Evolutionary conservation across 1,140 invertebrate genomes (phyloP).

Genomic region (Pseudomyrmex cubaensis): DNA sequence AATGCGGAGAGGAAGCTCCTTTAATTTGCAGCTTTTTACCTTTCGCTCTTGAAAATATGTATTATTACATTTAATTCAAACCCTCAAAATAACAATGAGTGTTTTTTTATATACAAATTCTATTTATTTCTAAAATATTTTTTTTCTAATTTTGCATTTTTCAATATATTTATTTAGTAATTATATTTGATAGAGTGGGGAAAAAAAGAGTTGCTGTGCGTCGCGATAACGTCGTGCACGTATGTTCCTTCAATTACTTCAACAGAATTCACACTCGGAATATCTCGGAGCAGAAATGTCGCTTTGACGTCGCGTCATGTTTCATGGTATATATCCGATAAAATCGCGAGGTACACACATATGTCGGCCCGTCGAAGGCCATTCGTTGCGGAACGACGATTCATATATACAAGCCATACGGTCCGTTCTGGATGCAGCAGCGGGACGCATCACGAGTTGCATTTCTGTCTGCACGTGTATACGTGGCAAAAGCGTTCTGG

Average conservation of each 20-base stretch:
- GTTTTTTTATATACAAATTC: no score
- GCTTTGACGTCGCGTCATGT: conserved; percentile 14
- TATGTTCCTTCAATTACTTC: not conserved
- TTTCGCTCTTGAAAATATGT: no score
- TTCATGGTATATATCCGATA: conserved; percentile 29
- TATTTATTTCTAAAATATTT: no score
- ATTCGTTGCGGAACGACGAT: conserved; percentile 20
- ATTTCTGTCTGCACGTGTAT: conserved; percentile 52
- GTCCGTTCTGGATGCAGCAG: not conserved
- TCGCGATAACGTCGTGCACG: not conserved
- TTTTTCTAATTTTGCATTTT: not conserved
- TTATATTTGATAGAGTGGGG: no score
- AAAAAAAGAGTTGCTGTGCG: no score
- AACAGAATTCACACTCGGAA: conserved; percentile 22
- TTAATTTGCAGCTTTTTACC: no score
- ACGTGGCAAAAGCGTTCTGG: conserved; percentile 62
- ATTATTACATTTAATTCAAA: no score
- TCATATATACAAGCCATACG: not conserved
- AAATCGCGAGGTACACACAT: conserved; percentile 25
- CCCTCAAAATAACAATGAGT: no score
- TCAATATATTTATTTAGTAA: no score
- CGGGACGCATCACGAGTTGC: conserved; percentile 15
- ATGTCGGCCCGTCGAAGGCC: conserved; percentile 17
- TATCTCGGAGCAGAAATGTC: not conserved
- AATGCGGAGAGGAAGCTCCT: no score